phyloP scores from a whole-genome alignment of 2,113 vertebrate genomes.

The Mus spicilegus region DNA sequence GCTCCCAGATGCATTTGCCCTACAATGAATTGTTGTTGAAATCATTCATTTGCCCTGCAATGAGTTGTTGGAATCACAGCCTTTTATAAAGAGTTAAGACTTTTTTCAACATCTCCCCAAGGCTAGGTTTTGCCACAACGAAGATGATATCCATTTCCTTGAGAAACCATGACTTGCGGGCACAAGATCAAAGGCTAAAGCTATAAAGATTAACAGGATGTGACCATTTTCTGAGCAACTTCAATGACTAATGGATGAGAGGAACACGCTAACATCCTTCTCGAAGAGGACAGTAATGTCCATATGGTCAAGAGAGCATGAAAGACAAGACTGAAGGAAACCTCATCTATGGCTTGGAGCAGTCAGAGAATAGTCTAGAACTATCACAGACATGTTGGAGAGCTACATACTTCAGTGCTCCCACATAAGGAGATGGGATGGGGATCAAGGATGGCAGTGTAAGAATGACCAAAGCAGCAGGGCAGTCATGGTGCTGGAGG shows the following conservation, averaged over 20 bases:
- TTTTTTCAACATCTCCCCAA: background rate
- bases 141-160: background rate
- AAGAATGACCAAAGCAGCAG: background rate
- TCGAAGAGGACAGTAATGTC: background rate
- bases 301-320: background rate
- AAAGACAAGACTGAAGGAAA: background rate
- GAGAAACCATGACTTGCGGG: background rate
- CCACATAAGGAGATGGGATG: background rate
- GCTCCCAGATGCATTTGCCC: background rate
- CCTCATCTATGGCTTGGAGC: background rate
- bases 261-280: background rate
- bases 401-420: background rate
- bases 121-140: background rate
- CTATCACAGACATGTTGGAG: too few relatives aligned
- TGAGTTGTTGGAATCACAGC: background rate
- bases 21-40: background rate
- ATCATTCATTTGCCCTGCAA: background rate
- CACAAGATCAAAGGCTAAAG: background rate
- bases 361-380: background rate
- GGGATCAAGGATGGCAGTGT: background rate
- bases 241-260: background rate
- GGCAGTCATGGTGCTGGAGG: too few relatives aligned
- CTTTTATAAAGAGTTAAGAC: background rate
- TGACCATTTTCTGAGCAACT: background rate
- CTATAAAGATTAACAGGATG: background rate